Percentiles rank a stretch among this genome's conserved stretches.
phyloP scores from a whole-genome alignment of 1,140 invertebrate genomes.

The Sesamia nonagrioides region DNA sequence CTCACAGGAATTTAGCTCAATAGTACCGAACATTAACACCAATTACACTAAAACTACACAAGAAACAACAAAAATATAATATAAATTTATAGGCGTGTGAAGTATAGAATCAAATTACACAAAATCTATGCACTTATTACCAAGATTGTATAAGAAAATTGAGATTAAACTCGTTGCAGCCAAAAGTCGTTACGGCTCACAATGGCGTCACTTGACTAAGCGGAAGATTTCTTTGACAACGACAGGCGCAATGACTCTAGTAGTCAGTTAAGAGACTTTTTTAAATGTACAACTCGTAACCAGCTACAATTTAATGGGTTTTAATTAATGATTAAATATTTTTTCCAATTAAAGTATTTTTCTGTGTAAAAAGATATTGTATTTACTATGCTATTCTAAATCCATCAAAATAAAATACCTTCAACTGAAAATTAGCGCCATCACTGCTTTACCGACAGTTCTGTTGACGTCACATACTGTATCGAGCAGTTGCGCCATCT shows the following conservation, averaged over 20 bases:
- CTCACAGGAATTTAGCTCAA: slow-evolving; percentile 89
- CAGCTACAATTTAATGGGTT: too few relatives aligned
- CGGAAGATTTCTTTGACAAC: slow-evolving; percentile 80
- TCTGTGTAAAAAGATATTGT: not conserved
- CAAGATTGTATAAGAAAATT: slow-evolving; percentile 90
- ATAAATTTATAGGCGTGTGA: slow-evolving; percentile 62
- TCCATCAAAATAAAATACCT: slow-evolving; percentile 38
- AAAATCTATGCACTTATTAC: slow-evolving; percentile 88
- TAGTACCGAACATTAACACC: slow-evolving; percentile 86
- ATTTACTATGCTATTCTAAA: slow-evolving; percentile 11
- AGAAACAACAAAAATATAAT: slow-evolving; percentile 80
- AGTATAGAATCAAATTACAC: slow-evolving; percentile 74
- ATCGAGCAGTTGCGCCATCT: slow-evolving; percentile 78
- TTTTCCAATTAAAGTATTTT: not conserved
- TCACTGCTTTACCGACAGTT: slow-evolving; percentile 66
- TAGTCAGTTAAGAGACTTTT: slow-evolving; percentile 57
- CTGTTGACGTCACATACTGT: slow-evolving; percentile 86
- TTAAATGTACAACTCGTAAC: not conserved
- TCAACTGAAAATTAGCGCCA: slow-evolving; percentile 29
- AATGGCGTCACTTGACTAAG: slow-evolving; percentile 91
- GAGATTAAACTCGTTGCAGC: slow-evolving; percentile 89
- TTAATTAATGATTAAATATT: not conserved
- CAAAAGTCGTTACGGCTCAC: slow-evolving; percentile 92
- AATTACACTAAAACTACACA: slow-evolving; percentile 83
- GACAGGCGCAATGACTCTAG: slow-evolving; percentile 72